phyloP scores from a whole-genome alignment of 2,888 invertebrate species.

The Iselma pallidipennis region DNA sequence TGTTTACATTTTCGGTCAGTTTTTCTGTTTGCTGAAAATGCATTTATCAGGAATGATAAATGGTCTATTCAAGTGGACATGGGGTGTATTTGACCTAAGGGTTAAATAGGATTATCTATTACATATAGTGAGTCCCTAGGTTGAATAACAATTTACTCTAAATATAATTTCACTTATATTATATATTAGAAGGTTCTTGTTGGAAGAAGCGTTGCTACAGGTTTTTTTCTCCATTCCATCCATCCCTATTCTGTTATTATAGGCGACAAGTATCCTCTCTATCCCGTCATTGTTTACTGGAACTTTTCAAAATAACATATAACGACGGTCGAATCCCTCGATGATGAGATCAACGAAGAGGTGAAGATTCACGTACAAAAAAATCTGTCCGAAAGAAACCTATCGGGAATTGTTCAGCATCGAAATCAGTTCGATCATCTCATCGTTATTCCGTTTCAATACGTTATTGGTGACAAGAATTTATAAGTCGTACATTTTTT shows the following conservation, averaged over 20 bases:
- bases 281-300: not conserved
- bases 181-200: not conserved
- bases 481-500: too few species aligned
- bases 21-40: too few species aligned
- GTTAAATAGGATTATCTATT: not conserved
- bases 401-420: not conserved
- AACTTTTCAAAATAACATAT: not conserved
- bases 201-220: not conserved
- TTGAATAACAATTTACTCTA: not conserved
- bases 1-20: too few species aligned
- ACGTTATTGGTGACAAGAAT: not conserved
- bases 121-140: not conserved
- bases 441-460: not conserved
- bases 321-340: not conserved
- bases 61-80: not conserved
- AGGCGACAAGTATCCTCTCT: not conserved
- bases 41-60: not conserved
- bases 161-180: not conserved
- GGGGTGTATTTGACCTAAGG: not conserved
- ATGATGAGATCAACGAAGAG: not conserved
- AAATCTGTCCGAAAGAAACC: too few species aligned
- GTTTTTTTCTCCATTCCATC: too few species aligned
- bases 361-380: not conserved
- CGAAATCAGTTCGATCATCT: not conserved
- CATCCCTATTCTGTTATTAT: too few species aligned